Evolutionary conservation across 2,888 invertebrate genomes (phyloP), one percentile per base, ranked within the genome.

Genomic region (Lithophane leautieri): DNA sequence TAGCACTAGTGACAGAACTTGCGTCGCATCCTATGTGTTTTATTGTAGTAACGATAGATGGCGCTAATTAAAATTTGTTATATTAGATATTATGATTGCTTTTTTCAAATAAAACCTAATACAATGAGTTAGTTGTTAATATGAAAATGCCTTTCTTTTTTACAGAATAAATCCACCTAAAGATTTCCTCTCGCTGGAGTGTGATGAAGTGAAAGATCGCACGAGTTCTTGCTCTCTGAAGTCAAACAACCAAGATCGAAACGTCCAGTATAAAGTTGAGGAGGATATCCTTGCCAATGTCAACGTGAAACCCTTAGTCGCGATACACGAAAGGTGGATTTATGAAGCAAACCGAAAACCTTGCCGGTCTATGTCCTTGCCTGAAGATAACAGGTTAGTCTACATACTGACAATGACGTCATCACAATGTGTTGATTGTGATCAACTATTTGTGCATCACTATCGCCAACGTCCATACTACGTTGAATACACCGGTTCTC

Each of bases 281-380:
- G 95, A 95, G 4, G 95, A 95, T 0, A 89, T 92, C 0, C 86
- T 96, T 0, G 92, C 95, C 0, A 92, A 87, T 0, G 93, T 96
- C 4, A 95, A 93, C 72, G 96, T 97, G 40, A 95, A 95, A 75
- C 96, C 97, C 0, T 84, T 97, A 50, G 96, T 97, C 0, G 96
- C 96, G 0, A 96, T 96, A 74, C 97, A 97, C 85, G 97, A 96
- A 88, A 89, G 90, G 61, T 96, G 96, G 96, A 97, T 97, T 70
- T 93, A 94, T 78, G 96, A 97, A 86, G 96, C 96, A 1, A 95
- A 94, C 54, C 92, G 92, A 82, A 96, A 95, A 83, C 92, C 93
- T 1, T 91, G 89, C 2, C 91, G 96, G 52, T 95, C 96, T 0
- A 89, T 94, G 92, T 95, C 96, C 3, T 83, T 96, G 78, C 96